Evolutionary conservation across 2,888 invertebrate genomes (phyloP).

Genomic region (Philhelius pedissequus): DNA sequence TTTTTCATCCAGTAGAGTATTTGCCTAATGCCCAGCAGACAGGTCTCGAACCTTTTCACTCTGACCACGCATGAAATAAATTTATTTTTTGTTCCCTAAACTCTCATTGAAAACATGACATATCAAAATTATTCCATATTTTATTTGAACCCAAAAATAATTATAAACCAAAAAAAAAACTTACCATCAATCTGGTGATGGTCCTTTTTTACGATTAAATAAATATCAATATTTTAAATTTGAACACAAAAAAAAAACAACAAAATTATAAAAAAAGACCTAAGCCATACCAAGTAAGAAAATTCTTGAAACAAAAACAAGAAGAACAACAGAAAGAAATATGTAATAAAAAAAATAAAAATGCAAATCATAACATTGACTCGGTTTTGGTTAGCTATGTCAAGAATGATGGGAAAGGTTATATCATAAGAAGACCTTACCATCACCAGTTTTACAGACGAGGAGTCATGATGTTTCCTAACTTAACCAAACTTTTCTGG

Average conservation of each 20-base stretch:
- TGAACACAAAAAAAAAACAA: background rate
- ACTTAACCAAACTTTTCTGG: conserved; percentile 9
- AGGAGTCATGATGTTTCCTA: conserved; percentile 26
- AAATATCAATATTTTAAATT: conserved; percentile 7
- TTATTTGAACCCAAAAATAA: background rate
- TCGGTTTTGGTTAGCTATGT: background rate
- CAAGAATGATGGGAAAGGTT: conserved; percentile 13
- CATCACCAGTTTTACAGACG: background rate
- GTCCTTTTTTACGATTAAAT: conserved; percentile 15
- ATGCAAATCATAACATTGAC: conserved; percentile 16
- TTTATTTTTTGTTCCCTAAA: no score
- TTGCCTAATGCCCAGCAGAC: no score
- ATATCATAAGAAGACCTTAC: conserved; percentile 4
- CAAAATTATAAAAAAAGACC: background rate
- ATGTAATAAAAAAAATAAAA: background rate
- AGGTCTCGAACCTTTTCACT: no score
- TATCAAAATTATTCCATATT: background rate
- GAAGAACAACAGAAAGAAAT: background rate
- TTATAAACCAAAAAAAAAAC: background rate
- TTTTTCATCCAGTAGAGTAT: no score
- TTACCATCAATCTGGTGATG: background rate
- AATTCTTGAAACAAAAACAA: background rate
- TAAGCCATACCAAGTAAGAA: background rate
- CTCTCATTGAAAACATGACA: background rate
- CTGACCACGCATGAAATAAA: no score